Conservation (phyloP, 1,140 invertebrate species). For the Pseudoatta argentina region DNA sequence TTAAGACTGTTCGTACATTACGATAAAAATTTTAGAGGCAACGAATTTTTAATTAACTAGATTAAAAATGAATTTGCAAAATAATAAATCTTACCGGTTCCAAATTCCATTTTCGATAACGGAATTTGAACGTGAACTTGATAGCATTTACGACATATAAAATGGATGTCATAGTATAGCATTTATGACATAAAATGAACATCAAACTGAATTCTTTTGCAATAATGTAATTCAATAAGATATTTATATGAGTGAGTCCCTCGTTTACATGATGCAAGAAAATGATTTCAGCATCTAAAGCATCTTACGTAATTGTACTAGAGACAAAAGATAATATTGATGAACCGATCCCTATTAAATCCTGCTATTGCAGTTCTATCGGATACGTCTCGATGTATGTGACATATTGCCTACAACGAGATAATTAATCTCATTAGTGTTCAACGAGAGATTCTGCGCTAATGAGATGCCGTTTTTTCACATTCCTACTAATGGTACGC, state of each 20-base stretch:
- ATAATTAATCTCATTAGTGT: constrained; percentile 76
- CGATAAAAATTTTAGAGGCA: neutral
- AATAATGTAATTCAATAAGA: neutral
- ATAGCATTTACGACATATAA: too few species aligned
- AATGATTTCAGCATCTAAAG: neutral
- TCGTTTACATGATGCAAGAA: neutral
- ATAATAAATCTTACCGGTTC: neutral
- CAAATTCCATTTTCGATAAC: neutral
- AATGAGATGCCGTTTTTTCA: constrained; percentile 69
- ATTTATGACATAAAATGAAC: neutral
- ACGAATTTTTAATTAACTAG: constrained; percentile 22
- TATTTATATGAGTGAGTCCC: neutral
- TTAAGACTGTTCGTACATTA: neutral
- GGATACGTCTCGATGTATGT: neutral
- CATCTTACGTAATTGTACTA: neutral
- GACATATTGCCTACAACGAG: constrained; percentile 34
- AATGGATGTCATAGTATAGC: too few species aligned
- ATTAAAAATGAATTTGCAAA: neutral
- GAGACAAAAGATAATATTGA: constrained; percentile 22
- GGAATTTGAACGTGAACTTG: neutral
- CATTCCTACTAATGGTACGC: constrained; percentile 13
- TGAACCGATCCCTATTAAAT: constrained; percentile 47
- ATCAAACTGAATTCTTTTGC: neutral
- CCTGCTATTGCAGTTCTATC: neutral
- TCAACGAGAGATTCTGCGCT: constrained; percentile 38